phyloP scores from a whole-genome alignment of 2,113 vertebrate species.

The Chionodraco myersi region DNA sequence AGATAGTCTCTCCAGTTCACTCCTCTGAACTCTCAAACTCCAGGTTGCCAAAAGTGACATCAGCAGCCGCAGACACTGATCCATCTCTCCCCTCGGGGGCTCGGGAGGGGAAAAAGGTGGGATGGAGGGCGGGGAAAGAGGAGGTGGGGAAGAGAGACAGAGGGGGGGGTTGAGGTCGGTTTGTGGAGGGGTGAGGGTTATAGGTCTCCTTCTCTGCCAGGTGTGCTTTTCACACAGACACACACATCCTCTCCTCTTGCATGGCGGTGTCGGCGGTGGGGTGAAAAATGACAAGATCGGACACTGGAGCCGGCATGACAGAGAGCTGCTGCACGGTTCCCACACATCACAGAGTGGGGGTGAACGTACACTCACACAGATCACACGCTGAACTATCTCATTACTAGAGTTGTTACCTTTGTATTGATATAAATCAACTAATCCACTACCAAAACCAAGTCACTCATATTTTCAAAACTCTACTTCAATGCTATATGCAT shows the following conservation, averaged over 20 bases:
- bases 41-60: slow-evolving; percentile 74
- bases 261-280: slow-evolving; percentile 37
- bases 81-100: slow-evolving; percentile 68
- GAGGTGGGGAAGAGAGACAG: neutral
- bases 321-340: slow-evolving; percentile 60
- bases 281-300: slow-evolving; percentile 73
- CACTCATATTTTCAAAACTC: slow-evolving; percentile 19
- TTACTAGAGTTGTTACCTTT: neutral
- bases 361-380: slow-evolving; percentile 6
- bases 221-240: slow-evolving; percentile 71
- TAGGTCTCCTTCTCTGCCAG: slow-evolving; percentile 70
- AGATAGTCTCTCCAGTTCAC: slow-evolving; percentile 29
- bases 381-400: neutral
- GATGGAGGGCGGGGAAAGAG: slow-evolving; percentile 48
- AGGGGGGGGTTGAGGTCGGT: slow-evolving; percentile 21
- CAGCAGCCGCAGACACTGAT: slow-evolving; percentile 70
- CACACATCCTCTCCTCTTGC: slow-evolving; percentile 51
- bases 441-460: neutral
- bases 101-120: slow-evolving; percentile 41
- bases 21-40: slow-evolving; percentile 62
- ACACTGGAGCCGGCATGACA: slow-evolving; percentile 74
- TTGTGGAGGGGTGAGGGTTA: slow-evolving; percentile 58
- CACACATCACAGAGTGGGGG: slow-evolving; percentile 51
- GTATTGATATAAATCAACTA: neutral
- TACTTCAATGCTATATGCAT: neutral